phyloP scores from a whole-genome alignment of 2,797 vertebrate species.

The Paedocypris micromegethes region DNA sequence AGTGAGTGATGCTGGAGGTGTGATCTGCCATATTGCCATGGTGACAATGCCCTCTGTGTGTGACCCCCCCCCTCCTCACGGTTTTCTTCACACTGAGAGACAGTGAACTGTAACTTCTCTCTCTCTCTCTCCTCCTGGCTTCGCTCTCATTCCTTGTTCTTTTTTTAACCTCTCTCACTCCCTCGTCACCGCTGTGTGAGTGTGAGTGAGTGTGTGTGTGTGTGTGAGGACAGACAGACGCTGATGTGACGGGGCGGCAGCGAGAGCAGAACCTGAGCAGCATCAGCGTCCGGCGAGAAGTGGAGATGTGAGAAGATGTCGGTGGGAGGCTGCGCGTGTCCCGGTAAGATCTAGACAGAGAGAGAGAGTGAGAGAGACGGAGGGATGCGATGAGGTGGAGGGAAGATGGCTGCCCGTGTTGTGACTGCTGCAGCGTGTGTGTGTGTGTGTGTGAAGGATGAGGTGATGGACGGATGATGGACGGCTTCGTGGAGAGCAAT shows the following conservation, averaged over 20 bases:
- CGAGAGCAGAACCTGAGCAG: slow-evolving; percentile 39
- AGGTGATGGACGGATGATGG: neutral
- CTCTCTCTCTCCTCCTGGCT: slow-evolving; percentile 42
- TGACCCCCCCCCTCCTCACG: slow-evolving; percentile 51
- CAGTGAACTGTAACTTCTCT: neutral
- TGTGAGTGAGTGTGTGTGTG: slow-evolving; percentile 59
- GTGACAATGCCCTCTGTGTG: slow-evolving; percentile 72
- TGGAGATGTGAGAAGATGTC: slow-evolving; percentile 97
- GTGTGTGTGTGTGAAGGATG: slow-evolving; percentile 3
- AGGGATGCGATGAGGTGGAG: slow-evolving; percentile 29
- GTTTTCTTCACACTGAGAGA: slow-evolving; percentile 3
- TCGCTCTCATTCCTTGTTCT: slow-evolving; percentile 63
- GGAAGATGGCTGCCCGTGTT: slow-evolving; percentile 45
- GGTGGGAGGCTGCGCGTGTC: slow-evolving; percentile 91
- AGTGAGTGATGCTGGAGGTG: slow-evolving; percentile 55
- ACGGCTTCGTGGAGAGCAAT: no score
- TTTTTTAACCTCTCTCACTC: slow-evolving; percentile 64
- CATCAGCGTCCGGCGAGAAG: slow-evolving; percentile 71
- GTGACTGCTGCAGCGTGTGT: slow-evolving; percentile 11
- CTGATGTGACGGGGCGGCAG: slow-evolving; percentile 61
- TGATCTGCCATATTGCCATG: slow-evolving; percentile 77
- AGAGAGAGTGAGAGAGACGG: slow-evolving; percentile 30
- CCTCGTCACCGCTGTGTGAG: slow-evolving; percentile 43
- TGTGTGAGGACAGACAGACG: slow-evolving; percentile 70
- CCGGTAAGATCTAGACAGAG: slow-evolving; percentile 74